phyloP scores from a whole-genome alignment of 2,113 vertebrate species.

The Neolamprologus falcicula region DNA sequence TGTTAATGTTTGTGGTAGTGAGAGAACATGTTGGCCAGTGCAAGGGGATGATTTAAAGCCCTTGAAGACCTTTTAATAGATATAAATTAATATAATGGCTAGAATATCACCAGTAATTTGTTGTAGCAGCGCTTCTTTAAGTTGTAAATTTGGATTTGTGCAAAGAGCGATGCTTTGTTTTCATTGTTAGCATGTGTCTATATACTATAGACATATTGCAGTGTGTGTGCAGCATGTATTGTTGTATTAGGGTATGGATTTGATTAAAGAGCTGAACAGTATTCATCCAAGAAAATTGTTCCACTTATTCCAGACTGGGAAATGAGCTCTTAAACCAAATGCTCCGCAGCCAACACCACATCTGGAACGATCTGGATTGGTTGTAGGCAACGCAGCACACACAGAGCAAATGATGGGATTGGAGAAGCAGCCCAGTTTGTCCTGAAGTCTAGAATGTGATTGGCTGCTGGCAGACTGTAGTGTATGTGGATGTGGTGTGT shows the following conservation, averaged over 20 bases:
- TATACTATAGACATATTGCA: not conserved
- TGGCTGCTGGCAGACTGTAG: slow-evolving; percentile 15
- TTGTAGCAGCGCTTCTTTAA: not conserved
- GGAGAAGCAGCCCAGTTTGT: not conserved
- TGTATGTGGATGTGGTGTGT: slow-evolving; percentile 19
- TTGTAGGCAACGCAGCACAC: not conserved
- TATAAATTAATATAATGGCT: not conserved
- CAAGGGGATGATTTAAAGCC: not conserved
- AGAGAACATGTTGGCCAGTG: not conserved
- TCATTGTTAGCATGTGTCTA: not conserved
- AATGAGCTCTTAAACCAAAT: slow-evolving; percentile 53
- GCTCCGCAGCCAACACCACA: slow-evolving; percentile 36
- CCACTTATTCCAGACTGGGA: slow-evolving; percentile 54
- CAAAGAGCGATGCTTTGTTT: not conserved
- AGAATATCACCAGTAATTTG: not conserved
- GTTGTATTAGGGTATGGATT: slow-evolving; percentile 16
- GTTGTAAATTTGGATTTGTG: not conserved
- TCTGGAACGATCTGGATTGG: slow-evolving; percentile 37
- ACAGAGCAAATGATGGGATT: slow-evolving; percentile 14
- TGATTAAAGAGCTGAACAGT: slow-evolving; percentile 44
- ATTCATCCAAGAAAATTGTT: slow-evolving; percentile 56
- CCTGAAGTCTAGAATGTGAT: slow-evolving; percentile 3
- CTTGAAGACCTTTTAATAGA: not conserved
- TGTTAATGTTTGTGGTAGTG: not conserved
- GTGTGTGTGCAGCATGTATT: not conserved